Evolutionary conservation across 2,113 vertebrate species (phyloP).

Genomic region (Marcusenius ussheri): DNA sequence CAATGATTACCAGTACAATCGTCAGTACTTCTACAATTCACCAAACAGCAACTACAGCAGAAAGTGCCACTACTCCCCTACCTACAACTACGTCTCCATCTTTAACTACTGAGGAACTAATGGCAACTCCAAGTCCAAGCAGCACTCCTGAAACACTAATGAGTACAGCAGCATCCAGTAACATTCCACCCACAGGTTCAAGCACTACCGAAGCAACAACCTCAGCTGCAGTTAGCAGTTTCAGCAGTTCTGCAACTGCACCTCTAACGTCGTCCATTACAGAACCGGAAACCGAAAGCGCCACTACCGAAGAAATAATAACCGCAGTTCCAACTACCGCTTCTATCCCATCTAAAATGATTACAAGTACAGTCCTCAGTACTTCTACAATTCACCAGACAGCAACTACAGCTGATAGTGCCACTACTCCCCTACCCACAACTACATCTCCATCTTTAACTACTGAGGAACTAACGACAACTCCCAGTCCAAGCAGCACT

Average conservation of each 20-base stretch:
- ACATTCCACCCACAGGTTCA: background rate
- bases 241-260: background rate
- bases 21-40: background rate
- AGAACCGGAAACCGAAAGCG: too few species aligned
- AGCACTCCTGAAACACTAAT: background rate
- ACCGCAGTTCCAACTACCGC: background rate
- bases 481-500: too few species aligned
- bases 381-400: background rate
- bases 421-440: too few species aligned
- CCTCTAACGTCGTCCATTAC: too few species aligned
- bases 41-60: background rate
- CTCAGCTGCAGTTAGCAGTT: background rate
- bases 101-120: background rate
- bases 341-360: background rate
- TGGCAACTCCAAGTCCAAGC: background rate
- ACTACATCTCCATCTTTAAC: background rate
- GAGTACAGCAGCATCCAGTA: too few species aligned
- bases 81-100: background rate
- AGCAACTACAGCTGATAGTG: too few species aligned
- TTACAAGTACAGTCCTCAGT: background rate
- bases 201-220: background rate
- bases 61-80: background rate
- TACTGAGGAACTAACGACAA: background rate
- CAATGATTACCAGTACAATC: background rate
- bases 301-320: too few species aligned